Base-by-base conservation (phyloP, 2,113 vertebrate species). In the Oncorhynchus nerka region DNA sequence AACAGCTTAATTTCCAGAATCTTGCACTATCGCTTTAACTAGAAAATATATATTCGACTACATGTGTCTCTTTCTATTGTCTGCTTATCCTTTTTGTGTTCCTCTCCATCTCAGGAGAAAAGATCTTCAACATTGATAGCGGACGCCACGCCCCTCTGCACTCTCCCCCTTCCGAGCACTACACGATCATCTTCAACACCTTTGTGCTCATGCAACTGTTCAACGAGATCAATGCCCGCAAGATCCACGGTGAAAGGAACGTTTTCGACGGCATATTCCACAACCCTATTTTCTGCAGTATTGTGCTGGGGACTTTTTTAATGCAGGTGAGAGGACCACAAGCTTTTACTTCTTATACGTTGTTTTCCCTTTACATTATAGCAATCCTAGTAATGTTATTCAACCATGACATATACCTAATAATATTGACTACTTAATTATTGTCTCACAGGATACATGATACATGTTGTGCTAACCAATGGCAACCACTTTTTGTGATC, bases 71-170 rank as follows among this genome's bases (percentile, higher is more conserved):
- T 45, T 45, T 45, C 39, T 45, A 11, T 55, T 55, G 51, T 19
- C 5, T 5, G 16, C 4, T 55, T 59, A 5, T 19, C 24, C 28
- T 30, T 30, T 55, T 20, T 51, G 49, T 45, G 22, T 30, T 20
- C 16, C 71, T 45, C 39, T 72, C 34, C 68, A 39, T 72, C 75
- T 28, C 85, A 95, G 94, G 94, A 7, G 94, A 95, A 79, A 87
- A 89, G 83, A 88, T 95, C 74, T 95, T 95, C 13, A 92, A 95
- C 88, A 94, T 95, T n/a, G 94, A 95, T 83, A 90, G 88, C 0
- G 94, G 94, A 5, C 87, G 94, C 45, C 83, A 93, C 0, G 91
- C 93, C 4, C 94, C 94, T 0, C 90, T 94, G 71, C 93, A 94
- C 78, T 85, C 94, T 0, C 92, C 93, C 0, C 93, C 94, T 2